phyloP scores from a whole-genome alignment of 2,797 vertebrate genomes.

The Mus caroli region DNA sequence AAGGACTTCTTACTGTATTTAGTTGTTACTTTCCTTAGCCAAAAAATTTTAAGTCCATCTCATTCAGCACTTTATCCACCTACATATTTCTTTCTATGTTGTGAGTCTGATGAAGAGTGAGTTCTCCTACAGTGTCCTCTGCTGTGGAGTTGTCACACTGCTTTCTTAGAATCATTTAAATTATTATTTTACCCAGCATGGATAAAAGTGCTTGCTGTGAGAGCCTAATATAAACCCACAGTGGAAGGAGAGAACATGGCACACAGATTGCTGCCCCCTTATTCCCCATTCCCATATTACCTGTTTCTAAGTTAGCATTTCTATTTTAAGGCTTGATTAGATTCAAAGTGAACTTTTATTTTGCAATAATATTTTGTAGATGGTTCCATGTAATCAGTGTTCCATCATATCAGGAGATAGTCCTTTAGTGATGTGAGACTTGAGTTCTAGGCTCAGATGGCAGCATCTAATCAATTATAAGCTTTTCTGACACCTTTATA shows the following conservation, averaged over 20 bases:
- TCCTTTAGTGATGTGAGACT: not conserved
- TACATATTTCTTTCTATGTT: not conserved
- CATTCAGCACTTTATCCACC: not conserved
- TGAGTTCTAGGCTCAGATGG: not conserved
- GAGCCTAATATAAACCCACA: not conserved
- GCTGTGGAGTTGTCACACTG: not conserved
- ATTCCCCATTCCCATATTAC: not conserved
- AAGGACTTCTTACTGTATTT: not conserved
- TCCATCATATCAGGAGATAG: not conserved
- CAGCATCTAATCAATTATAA: not conserved
- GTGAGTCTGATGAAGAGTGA: not conserved
- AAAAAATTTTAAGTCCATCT: not conserved
- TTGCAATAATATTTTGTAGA: not conserved
- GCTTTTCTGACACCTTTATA: not conserved
- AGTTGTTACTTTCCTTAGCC: conserved; percentile 27
- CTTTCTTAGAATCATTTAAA: not conserved
- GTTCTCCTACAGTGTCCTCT: not conserved
- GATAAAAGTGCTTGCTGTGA: not conserved
- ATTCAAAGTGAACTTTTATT: conserved; percentile 32
- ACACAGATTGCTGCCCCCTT: not conserved
- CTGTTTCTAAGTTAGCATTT: not conserved
- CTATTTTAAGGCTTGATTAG: conserved; percentile 31
- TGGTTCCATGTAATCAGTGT: not conserved
- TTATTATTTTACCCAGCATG: not conserved
- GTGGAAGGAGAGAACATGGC: not conserved